These are phyloP conservation scores for Tetranychus urticae DNA, from an alignment of 1,140 invertebrate species.

Conservation along the genomic window DNA sequence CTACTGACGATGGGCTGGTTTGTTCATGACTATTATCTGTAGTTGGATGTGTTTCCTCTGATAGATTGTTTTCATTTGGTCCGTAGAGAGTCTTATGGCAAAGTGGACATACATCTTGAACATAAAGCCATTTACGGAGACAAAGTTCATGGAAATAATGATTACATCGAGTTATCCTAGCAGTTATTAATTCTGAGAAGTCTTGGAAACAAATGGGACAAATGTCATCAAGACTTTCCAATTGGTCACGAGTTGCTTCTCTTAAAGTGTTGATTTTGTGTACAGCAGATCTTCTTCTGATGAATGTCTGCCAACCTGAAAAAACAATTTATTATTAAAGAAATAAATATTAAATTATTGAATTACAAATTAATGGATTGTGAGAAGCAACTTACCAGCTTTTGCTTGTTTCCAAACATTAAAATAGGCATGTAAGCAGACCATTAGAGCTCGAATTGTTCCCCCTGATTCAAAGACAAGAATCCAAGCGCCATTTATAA, in stretches of 20 bases:
- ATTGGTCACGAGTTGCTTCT: slow-evolving; percentile 50
- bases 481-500: slow-evolving; percentile 84
- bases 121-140: slow-evolving; percentile 81
- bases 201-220: slow-evolving; percentile 94
- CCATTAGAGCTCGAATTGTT: slow-evolving; percentile 64
- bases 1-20: too few relatives aligned
- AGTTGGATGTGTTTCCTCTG: not conserved
- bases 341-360: not conserved
- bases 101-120: slow-evolving; percentile 26
- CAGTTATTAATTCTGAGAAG: slow-evolving; percentile 72
- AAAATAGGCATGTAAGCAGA: slow-evolving; percentile 88
- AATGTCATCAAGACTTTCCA: slow-evolving; percentile 55
- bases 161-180: slow-evolving; percentile 71
- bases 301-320: slow-evolving; percentile 63
- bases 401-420: slow-evolving; percentile 86
- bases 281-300: slow-evolving; percentile 68
- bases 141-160: slow-evolving; percentile 89
- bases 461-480: slow-evolving; percentile 70
- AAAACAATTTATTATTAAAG: not conserved
- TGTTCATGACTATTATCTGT: too few relatives aligned
- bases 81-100: not conserved
- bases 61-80: not conserved
- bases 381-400: slow-evolving; percentile 25
- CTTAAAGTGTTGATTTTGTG: slow-evolving; percentile 73
- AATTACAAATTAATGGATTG: not conserved